Conservation (phyloP, 2,113 vertebrate genomes). For the Noctilio leporinus region DNA sequence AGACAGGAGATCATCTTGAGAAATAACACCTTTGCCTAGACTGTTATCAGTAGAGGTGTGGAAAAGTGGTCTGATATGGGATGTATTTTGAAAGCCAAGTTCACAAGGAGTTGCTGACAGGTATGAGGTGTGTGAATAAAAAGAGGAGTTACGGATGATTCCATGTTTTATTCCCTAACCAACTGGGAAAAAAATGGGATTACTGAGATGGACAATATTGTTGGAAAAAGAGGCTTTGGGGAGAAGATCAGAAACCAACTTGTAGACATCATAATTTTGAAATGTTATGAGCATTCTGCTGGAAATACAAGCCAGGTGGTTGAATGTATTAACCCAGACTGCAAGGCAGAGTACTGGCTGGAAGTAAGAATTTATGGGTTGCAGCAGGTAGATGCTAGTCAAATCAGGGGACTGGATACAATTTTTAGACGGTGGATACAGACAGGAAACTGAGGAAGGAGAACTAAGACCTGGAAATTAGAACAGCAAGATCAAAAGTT, state of each 20-base stretch:
- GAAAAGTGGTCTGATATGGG: conserved; percentile 3
- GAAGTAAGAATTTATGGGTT: not conserved
- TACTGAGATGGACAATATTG: not conserved
- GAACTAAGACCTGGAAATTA: not conserved
- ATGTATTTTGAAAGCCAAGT: not conserved
- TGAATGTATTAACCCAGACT: not conserved
- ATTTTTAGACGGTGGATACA: not conserved
- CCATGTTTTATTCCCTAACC: not conserved
- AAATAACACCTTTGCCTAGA: not conserved
- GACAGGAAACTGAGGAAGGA: not conserved
- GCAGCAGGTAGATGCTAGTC: not conserved
- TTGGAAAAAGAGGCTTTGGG: not conserved
- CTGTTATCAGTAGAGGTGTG: not conserved
- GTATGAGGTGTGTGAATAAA: not conserved
- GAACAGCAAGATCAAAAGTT: not conserved
- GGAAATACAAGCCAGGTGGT: not conserved
- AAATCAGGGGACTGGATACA: not conserved
- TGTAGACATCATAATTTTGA: not conserved
- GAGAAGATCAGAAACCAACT: not conserved
- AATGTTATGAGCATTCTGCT: not conserved
- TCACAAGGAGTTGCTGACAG: conserved; percentile 16
- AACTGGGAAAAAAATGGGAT: not conserved
- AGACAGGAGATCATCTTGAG: conserved; percentile 22
- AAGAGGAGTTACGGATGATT: not conserved
- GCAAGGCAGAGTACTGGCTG: not conserved